A percentile compares a stretch with the other conserved stretches of the same genome.
Evolutionary conservation across 2,888 invertebrate species (phyloP).

Genomic region (Hirudinaria manillensis): DNA sequence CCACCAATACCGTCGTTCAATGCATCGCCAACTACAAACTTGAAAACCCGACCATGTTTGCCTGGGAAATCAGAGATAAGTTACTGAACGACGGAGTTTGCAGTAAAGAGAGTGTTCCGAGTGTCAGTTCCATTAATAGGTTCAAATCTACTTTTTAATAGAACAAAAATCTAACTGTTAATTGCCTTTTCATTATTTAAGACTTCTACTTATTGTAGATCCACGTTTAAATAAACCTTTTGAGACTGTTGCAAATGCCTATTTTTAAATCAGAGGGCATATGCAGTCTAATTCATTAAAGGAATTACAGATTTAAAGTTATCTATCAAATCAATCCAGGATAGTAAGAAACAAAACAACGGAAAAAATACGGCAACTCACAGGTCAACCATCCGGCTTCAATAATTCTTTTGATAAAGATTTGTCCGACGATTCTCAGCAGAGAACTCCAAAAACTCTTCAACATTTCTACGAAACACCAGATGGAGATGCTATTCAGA

Average conservation of each 20-base stretch:
- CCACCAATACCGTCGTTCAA: conserved; percentile 88
- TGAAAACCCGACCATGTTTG: conserved; percentile 91
- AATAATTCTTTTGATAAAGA: neutral
- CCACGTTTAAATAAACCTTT: neutral
- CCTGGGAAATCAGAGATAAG: conserved; percentile 90
- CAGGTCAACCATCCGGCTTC: conserved; percentile 6
- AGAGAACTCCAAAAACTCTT: neutral
- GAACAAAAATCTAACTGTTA: neutral
- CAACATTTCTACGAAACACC: neutral
- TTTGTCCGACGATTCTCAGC: neutral
- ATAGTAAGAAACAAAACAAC: conserved; percentile 14
- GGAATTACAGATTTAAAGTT: neutral
- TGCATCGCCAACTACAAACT: conserved; percentile 87
- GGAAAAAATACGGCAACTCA: neutral
- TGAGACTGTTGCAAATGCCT: no score
- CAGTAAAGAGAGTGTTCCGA: conserved; percentile 70
- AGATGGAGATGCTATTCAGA: neutral
- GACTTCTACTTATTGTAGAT: neutral
- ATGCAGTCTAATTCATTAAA: no score
- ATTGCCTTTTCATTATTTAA: neutral
- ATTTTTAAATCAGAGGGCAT: no score
- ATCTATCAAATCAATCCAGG: neutral
- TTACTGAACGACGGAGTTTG: conserved; percentile 82
- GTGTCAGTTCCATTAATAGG: conserved; percentile 87
- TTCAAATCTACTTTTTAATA: neutral